Evolutionary conservation across 2,113 vertebrate species (phyloP), one percentile per base, ranked within the genome.

Genomic region (Mustelus asterias): DNA sequence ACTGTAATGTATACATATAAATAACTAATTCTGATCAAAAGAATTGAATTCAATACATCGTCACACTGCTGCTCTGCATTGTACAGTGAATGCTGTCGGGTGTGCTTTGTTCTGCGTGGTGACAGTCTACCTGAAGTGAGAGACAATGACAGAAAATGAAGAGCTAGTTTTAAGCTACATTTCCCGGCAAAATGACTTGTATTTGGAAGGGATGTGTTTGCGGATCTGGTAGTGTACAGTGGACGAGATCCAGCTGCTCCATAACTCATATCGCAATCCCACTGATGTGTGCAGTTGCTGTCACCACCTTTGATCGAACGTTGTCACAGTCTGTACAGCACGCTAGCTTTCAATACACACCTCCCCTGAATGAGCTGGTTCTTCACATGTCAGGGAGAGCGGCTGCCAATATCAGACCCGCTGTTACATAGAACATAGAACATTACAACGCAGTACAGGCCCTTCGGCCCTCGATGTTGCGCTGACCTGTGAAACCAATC

Each of bases 221-320:
- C 13, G 16, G n/a, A 94, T 44, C 92, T 67, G 63, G 0, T 13
- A 37, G 65, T 24, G 37, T 70, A 26, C 18, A 4, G 5, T 26
- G 65, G 92, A 94, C 24, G 63, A n/a, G 16, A 94, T 24, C 37
- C 92, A 94, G 63, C 92, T 94, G 92, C 92, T 94, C 33, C 20
- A 2, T 69, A 69, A 44, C 63, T 94, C 65, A 44, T 1, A 11
- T 7, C 44, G 22, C 92, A 69, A 70, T 69, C 13, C n/a, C 65
- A 26, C 37, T 94, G 92, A 41, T 11, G 63, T 24, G 20, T 94
- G 63, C 92, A 94, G 63, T 37, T 69, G 29, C 24, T 92, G 92
- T 65, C n/a, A 13, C 5, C 92, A 94, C 22, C n/a, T 65, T 65
- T 20, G 16, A 22, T 24, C n/a, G 22, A n/a, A 67, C n/a, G 7